phyloP scores from a whole-genome alignment of 2,797 vertebrate species.

The Triplophysa yarkandensis region DNA sequence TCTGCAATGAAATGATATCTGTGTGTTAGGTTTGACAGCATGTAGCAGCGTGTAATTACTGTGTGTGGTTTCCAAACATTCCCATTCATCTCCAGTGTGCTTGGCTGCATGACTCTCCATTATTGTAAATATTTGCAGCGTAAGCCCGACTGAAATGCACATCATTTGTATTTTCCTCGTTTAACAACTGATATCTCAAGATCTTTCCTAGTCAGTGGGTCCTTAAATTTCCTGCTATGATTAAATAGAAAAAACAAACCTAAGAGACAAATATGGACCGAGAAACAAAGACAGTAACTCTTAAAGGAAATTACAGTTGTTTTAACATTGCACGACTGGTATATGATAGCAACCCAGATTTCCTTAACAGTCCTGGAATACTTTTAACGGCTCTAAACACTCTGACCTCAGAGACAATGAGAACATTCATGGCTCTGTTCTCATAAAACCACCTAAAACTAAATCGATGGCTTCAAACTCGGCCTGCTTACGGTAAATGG shows the following conservation, averaged over 20 bases:
- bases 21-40: slow-evolving; percentile 37
- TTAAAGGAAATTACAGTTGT: neutral
- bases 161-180: neutral
- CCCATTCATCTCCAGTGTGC: neutral
- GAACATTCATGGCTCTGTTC: neutral
- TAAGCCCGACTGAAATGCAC: neutral
- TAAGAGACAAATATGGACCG: neutral
- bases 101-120: neutral
- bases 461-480: neutral
- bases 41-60: slow-evolving; percentile 51
- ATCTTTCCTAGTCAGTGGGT: neutral
- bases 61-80: slow-evolving; percentile 26
- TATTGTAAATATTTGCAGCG: neutral
- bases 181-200: neutral
- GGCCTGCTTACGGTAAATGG: slow-evolving; percentile 13
- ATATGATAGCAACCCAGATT: slow-evolving; percentile 1
- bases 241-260: neutral
- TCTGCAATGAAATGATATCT: slow-evolving; percentile 56
- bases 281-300: neutral
- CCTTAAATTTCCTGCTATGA: neutral
- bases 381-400: slow-evolving; percentile 4
- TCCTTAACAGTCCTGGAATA: slow-evolving; percentile 3
- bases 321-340: slow-evolving; percentile 6
- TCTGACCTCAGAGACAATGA: slow-evolving; percentile 28
- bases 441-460: slow-evolving; percentile 5